These are phyloP conservation scores for Oscheius myriophilus DNA, from an alignment of 2,888 invertebrate genomes.

Conservation along the genomic window DNA sequence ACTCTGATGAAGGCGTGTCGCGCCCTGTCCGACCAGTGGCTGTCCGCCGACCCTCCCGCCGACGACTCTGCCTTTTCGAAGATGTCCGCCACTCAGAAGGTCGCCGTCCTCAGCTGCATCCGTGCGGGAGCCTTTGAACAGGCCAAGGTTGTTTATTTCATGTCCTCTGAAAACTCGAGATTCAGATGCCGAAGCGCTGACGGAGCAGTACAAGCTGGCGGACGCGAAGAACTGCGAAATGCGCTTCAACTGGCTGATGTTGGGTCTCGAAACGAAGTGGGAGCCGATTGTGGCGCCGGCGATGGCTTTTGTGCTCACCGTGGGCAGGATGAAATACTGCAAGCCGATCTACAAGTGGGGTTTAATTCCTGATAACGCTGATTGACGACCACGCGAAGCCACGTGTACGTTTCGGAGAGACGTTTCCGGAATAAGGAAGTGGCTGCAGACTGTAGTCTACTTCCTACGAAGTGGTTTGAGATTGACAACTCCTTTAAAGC, in stretches of 20 bases:
- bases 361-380: slow-evolving; percentile 58
- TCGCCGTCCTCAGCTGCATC: slow-evolving; percentile 45
- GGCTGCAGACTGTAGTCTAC: too few species aligned
- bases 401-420: too few species aligned
- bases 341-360: slow-evolving; percentile 83
- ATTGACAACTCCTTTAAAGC: too few species aligned
- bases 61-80: slow-evolving; percentile 13
- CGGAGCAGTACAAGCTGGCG: slow-evolving; percentile 41
- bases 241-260: slow-evolving; percentile 79
- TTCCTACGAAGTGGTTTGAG: too few species aligned
- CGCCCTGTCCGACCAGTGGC: slow-evolving; percentile 41
- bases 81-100: slow-evolving; percentile 31
- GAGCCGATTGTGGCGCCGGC: slow-evolving; percentile 78
- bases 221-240: slow-evolving; percentile 47
- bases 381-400: too few species aligned
- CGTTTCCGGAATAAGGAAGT: too few species aligned
- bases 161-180: too few species aligned
- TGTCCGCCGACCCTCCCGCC: slow-evolving; percentile 8
- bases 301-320: slow-evolving; percentile 82
- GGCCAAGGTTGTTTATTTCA: slow-evolving; percentile 14
- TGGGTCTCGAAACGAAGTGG: slow-evolving; percentile 81
- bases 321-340: slow-evolving; percentile 90
- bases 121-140: slow-evolving; percentile 33
- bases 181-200: slow-evolving; percentile 18
- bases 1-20: slow-evolving; percentile 48